phyloP scores from a whole-genome alignment of 23 tunicate genomes.

The Styela plicata region DNA sequence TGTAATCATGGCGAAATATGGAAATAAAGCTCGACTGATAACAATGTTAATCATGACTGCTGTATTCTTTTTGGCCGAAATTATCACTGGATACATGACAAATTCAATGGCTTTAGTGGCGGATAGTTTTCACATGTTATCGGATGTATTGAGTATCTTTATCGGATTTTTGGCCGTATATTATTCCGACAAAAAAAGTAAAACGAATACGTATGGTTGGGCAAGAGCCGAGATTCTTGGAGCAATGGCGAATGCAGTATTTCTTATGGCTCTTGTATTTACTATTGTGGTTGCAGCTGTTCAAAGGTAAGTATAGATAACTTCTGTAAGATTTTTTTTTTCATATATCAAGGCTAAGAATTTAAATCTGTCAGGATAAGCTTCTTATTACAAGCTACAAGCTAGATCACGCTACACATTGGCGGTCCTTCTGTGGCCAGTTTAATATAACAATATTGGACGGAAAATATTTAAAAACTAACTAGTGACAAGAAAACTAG shows the following conservation, averaged over 20 bases:
- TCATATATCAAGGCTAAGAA: too few relatives aligned
- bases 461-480: too few relatives aligned
- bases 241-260: conserved; percentile 74
- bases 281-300: conserved; percentile 60
- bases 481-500: too few relatives aligned
- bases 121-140: conserved; percentile 83
- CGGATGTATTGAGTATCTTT: conserved; percentile 65
- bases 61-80: conserved; percentile 62
- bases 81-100: conserved; percentile 62
- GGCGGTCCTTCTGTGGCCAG: too few relatives aligned
- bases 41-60: conserved; percentile 53
- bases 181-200: conserved; percentile 53
- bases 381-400: not conserved
- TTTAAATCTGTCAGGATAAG: not conserved
- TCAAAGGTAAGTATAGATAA: conserved; percentile 58
- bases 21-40: conserved; percentile 19
- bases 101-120: conserved; percentile 76
- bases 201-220: conserved; percentile 71
- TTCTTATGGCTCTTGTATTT: conserved; percentile 63
- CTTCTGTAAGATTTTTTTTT: too few relatives aligned
- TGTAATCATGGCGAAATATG: conserved; percentile 3
- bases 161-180: conserved; percentile 55
- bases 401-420: too few relatives aligned
- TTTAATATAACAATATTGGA: too few relatives aligned
- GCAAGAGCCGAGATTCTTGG: conserved; percentile 72